phyloP scores from a whole-genome alignment of 2,797 vertebrate genomes.

The Kryptolebias ocellatus region DNA sequence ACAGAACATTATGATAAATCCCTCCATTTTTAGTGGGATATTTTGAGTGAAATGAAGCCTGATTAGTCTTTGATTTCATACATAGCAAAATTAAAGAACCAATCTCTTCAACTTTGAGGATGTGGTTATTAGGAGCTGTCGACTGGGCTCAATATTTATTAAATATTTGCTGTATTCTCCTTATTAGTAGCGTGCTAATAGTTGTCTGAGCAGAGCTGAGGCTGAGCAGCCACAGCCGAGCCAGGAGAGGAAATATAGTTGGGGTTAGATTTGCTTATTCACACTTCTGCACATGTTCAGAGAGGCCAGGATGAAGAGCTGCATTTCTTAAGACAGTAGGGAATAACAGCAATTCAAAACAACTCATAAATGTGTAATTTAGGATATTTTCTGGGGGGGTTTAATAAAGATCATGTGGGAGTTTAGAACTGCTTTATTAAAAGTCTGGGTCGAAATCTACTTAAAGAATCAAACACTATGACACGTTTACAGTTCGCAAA shows the following conservation, averaged over 20 bases:
- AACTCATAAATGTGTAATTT: neutral
- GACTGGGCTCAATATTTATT: neutral
- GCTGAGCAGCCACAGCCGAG: neutral
- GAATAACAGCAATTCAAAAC: neutral
- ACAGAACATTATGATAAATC: too few relatives aligned
- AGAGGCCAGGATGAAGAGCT: neutral
- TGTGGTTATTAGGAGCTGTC: neutral
- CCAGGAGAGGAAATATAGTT: neutral
- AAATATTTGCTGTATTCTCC: neutral
- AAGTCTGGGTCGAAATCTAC: neutral
- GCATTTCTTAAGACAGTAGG: too few relatives aligned
- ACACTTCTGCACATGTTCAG: neutral
- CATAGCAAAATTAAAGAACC: neutral
- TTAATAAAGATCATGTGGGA: neutral
- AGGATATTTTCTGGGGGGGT: neutral
- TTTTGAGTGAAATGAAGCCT: neutral
- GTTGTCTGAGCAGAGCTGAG: neutral
- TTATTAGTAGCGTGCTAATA: neutral
- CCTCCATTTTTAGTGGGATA: neutral
- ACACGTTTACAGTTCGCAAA: neutral
- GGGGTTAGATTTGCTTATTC: neutral
- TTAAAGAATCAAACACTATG: neutral
- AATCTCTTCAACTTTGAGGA: neutral
- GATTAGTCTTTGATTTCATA: neutral
- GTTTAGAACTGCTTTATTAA: neutral